Conservation (phyloP, 2,888 invertebrate species). For the Aethes cnicana region DNA sequence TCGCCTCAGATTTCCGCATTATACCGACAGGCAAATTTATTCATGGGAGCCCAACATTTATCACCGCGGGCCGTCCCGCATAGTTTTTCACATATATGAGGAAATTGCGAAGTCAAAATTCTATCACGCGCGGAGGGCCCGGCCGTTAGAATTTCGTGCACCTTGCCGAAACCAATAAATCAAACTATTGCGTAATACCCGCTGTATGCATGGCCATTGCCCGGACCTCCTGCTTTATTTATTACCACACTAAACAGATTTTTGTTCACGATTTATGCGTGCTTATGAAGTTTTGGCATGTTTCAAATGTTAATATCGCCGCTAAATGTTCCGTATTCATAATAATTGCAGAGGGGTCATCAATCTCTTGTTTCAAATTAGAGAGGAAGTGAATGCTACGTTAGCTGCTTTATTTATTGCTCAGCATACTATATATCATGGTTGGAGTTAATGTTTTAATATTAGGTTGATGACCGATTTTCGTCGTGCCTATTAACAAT, state of each 20-base stretch:
- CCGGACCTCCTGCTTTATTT: conserved; percentile 68
- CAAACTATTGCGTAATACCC: conserved; percentile 78
- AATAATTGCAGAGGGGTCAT: conserved; percentile 17
- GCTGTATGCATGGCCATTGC: conserved; percentile 74
- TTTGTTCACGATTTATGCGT: conserved; percentile 64
- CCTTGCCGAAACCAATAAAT: conserved; percentile 79
- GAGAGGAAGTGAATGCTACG: conserved; percentile 20
- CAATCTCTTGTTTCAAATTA: conserved; percentile 23
- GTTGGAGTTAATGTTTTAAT: not conserved
- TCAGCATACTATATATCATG: conserved; percentile 16
- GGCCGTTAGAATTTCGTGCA: conserved; percentile 70
- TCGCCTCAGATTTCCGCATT: conserved; percentile 66
- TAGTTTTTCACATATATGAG: conserved; percentile 74
- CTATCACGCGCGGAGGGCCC: conserved; percentile 67
- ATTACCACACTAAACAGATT: conserved; percentile 71
- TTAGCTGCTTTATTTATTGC: conserved; percentile 10
- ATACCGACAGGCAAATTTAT: conserved; percentile 68
- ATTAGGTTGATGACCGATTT: not conserved
- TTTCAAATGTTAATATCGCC: conserved; percentile 39
- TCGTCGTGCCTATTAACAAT: not conserved
- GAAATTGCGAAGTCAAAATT: conserved; percentile 72
- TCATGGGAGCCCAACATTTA: conserved; percentile 73
- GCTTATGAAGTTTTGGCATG: conserved; percentile 42
- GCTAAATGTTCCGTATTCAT: conserved; percentile 36
- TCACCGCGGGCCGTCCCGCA: conserved; percentile 64